Percentiles rank a stretch among this genome's conserved stretches.
Evolutionary conservation across 2,888 invertebrate genomes (phyloP).

Genomic region (Empis stercorea): DNA sequence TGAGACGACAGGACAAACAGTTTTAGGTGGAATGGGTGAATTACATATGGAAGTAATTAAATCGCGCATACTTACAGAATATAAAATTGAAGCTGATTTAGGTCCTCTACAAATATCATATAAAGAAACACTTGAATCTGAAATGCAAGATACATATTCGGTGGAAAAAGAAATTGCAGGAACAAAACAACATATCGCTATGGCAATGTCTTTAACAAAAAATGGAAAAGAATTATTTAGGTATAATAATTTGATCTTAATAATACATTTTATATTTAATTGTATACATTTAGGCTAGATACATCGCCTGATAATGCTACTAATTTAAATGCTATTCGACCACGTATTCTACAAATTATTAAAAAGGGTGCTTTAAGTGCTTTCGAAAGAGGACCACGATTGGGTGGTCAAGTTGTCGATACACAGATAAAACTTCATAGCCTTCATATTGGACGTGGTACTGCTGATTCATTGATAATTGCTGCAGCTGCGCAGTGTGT

Average conservation of each 20-base stretch:
- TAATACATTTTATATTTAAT: not conserved
- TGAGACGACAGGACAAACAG: constrained; percentile 72
- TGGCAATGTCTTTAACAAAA: constrained; percentile 32
- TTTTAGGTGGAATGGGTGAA: constrained; percentile 92
- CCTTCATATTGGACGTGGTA: constrained; percentile 58
- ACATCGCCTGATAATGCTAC: constrained; percentile 52
- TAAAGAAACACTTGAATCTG: constrained; percentile 52
- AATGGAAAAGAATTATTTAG: constrained; percentile 38
- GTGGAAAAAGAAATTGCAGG: constrained; percentile 35
- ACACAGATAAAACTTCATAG: constrained; percentile 63
- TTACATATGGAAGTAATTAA: constrained; percentile 89
- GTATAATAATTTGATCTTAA: constrained; percentile 21
- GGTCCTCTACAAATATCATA: constrained; percentile 90
- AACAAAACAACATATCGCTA: constrained; percentile 27
- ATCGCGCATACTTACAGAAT: constrained; percentile 76
- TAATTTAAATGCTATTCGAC: constrained; percentile 51
- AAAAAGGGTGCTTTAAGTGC: constrained; percentile 58
- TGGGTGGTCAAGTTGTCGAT: constrained; percentile 71
- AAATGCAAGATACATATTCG: constrained; percentile 19
- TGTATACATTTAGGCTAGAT: constrained; percentile 44
- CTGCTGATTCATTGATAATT: constrained; percentile 67
- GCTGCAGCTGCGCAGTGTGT: constrained; percentile 75
- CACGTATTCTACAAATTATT: constrained; percentile 54
- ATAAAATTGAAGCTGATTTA: constrained; percentile 79
- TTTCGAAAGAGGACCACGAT: constrained; percentile 66